Base-by-base conservation (phyloP, 2,797 vertebrate species). In the Cetoscarus ocellatus region DNA sequence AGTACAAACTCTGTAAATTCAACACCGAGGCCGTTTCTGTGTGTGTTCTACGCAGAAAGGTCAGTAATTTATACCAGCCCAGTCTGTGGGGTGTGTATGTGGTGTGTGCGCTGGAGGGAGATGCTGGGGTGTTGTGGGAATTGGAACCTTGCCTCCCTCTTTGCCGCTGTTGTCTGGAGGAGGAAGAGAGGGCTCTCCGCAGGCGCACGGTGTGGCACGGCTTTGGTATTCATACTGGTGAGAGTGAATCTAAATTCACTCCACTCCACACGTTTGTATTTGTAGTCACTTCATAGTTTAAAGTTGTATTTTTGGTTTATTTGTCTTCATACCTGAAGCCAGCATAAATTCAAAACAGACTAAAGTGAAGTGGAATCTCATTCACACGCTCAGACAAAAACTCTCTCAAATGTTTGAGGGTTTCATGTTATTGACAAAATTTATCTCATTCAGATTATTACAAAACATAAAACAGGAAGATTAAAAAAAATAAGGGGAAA, bases 101-200 rank as follows among this genome's bases (percentile, higher is more conserved):
- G 51, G 57, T 47, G 34, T 56, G 66, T 45, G 39, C 38, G 40
- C 51, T 43, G 49, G 49, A 11, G 47, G 44, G 62, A 44, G 45
- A 13, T 58, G 27, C 8, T 5, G 11, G 7, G 9, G 9, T 7
- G 14, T 10, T 42, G n/a, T 44, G 53, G 40, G 57, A 43, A 43
- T 61, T 44, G 48, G 65, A 51, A 67, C 57, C 18, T 51, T 17
- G 45, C 36, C 36, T 73, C 42, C 63, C 55, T 40, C 66, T 67
- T n/a, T 35, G 57, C 70, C 36, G 57, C 64, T 65, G 60, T 48
- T 18, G 47, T 10, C 61, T 70, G 85, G 80, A 73, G 67, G 73
- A 4, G 27, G 4, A 76, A 70, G 66, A 59, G 10, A 44, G 3
- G 50, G 49, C 62, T 79, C 58, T 76, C 73, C 76, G 6, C 40